Evolutionary conservation across 2,113 vertebrate species (phyloP), one percentile per base, ranked within the genome.

Genomic region (Perccottus glenii): DNA sequence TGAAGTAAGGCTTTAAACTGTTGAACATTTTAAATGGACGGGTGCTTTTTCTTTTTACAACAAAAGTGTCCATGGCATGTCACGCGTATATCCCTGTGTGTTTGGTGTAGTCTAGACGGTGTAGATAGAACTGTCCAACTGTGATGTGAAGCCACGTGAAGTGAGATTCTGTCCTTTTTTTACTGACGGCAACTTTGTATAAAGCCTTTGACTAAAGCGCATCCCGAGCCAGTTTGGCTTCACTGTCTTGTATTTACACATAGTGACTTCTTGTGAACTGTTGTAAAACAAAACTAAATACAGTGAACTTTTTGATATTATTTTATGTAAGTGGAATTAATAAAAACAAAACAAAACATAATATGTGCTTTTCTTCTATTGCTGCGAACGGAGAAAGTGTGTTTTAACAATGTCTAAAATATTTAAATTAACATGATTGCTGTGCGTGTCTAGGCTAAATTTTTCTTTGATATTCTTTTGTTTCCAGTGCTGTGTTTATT

Each of bases 261-360:
- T 79, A 82, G 89, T 92, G 83, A 79, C 60, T 84, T 90, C 89
- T 88, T 84, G 88, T 92, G 88, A 90, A 77, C 71, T 79, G 90
- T 90, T 88, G 79, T 86, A 83, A 77, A 77, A 90, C 75, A 68
- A 84, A 85, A 73, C 44, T 15, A 82, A 80, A 88, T 86, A 80
- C 88, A 8, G 73, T 82, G 63, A 87, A 78, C 85, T 91, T 90
- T 94, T 94, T 92, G 65, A 93, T 91, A 93, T 93, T 48, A 93
- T 92, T 93, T 93, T 91, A 89, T 93, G 93, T 93, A 93, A 80
- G 87, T 94, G 92, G 72, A 84, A 85, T 89, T 89, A 94, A 93
- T 92, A 93, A 93, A 93, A 90, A 40, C 73, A 70, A 51, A 83
- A 76, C 67, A 27, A 27, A 27, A 27, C 19, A 27, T n/a, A n/a